A percentile compares a stretch with the other conserved stretches of the same genome.
phyloP scores from a whole-genome alignment of 2,888 invertebrate genomes.

The Rotaria sp. region DNA sequence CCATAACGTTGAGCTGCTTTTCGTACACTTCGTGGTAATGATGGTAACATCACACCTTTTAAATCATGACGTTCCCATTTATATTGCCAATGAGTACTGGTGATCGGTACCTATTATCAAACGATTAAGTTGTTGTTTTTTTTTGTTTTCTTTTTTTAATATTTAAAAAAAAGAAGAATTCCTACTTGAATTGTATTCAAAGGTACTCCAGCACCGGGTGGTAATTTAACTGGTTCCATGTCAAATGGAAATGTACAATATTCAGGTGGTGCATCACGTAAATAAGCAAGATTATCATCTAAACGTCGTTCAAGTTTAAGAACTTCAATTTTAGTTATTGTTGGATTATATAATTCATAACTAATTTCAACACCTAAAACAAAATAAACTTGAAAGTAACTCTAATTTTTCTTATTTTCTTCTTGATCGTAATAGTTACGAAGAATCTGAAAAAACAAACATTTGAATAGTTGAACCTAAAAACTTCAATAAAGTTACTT shows the following conservation, averaged over 20 bases:
- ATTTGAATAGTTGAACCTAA: too few species aligned
- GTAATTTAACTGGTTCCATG: constrained; percentile 69
- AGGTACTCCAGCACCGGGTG: constrained; percentile 37
- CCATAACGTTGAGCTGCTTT: constrained; percentile 46
- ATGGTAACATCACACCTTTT: constrained; percentile 36
- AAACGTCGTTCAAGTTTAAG: constrained; percentile 81
- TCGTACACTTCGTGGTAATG: constrained; percentile 29
- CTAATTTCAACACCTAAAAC: constrained; percentile 63
- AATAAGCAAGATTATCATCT: constrained; percentile 77
- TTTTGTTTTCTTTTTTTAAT: too few species aligned
- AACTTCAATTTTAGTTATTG: constrained; percentile 79
- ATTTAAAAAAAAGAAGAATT: neutral
- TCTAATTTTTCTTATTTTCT: too few species aligned
- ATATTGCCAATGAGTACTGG: constrained; percentile 37
- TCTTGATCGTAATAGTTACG: too few species aligned
- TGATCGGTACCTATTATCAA: constrained; percentile 30
- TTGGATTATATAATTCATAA: constrained; percentile 87
- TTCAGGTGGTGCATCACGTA: constrained; percentile 77
- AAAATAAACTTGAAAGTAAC: neutral
- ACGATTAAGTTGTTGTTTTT: neutral
- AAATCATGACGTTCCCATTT: constrained; percentile 38
- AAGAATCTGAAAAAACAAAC: too few species aligned
- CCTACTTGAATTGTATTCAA: constrained; percentile 33
- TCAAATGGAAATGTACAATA: constrained; percentile 84
- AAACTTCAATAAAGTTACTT: too few species aligned